Evolutionary conservation across 2,888 invertebrate genomes (phyloP), one percentile per base, ranked within the genome.

Genomic region (Seladonia tumulorum): DNA sequence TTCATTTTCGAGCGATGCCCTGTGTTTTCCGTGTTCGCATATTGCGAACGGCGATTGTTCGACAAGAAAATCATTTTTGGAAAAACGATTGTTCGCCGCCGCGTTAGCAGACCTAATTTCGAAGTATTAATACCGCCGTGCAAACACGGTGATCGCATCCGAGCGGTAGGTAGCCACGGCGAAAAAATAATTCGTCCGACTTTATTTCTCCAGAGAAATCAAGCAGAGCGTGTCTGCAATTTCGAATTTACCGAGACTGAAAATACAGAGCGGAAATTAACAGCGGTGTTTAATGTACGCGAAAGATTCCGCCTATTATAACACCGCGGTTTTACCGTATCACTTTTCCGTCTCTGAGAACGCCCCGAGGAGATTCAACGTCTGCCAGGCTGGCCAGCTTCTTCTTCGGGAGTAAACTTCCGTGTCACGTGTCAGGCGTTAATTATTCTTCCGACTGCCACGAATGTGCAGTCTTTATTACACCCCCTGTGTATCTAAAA

Each of bases 151-250:
- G 60, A 7, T 63, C 14, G 25, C 5, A 25, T 25, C 0, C 60
- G 60, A 25, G 60, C 60, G 5, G n/a, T n/a, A n/a, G n/a, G n/a
- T n/a, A n/a, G n/a, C n/a, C 0, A 25, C 25, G 14, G 63, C 63
- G 63, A 63, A 63, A 14, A 63, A 63, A 25, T 63, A 63, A 25
- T 63, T 63, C 29, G 25, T 5, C 16, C 2, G 29, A 29, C 29
- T 25, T 63, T 16, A 25, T 63, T 63, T 63, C 63, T 63, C 63
- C 63, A 63, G 63, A 63, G 63, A 63, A 63, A 63, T 63, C 63
- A 63, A 7, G 25, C 16, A 14, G 63, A 63, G 63, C 63, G 29
- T 63, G 29, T 29, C 63, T 14, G 63, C 63, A 25, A 63, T 63
- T 29, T 29, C 16, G 7, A 63, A 63, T 29, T 63, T 1, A 14